Evolutionary conservation across 2,888 invertebrate species (phyloP).

Genomic region (Portevinia maculata): DNA sequence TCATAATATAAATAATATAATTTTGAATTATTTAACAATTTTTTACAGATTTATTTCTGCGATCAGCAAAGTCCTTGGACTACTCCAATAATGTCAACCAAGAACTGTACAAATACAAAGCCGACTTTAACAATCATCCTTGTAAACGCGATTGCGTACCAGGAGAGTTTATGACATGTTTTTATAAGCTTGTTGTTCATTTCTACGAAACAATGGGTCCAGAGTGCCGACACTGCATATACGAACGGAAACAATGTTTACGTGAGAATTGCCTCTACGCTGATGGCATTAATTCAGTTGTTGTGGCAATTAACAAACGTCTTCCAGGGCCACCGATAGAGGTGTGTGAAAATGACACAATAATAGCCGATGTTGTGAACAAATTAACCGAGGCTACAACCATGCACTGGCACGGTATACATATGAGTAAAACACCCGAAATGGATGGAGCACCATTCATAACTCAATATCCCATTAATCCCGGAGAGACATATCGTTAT

Average conservation of each 20-base stretch:
- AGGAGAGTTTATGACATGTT: conserved; percentile 78
- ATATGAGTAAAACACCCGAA: conserved; percentile 79
- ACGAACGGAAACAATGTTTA: conserved; percentile 77
- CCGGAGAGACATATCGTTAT: conserved; percentile 79
- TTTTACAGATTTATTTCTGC: conserved; percentile 34
- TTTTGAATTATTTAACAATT: neutral
- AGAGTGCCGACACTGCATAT: conserved; percentile 78
- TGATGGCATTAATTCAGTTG: conserved; percentile 78
- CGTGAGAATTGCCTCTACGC: conserved; percentile 79
- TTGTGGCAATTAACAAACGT: conserved; percentile 80
- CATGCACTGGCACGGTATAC: conserved; percentile 81
- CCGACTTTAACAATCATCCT: conserved; percentile 78
- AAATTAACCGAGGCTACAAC: conserved; percentile 78
- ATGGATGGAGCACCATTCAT: conserved; percentile 79
- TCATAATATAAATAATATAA: neutral
- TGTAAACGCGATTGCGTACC: conserved; percentile 79
- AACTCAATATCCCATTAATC: conserved; percentile 80
- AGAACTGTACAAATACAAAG: conserved; percentile 42
- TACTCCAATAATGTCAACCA: conserved; percentile 37
- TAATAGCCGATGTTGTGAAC: conserved; percentile 80
- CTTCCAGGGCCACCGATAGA: conserved; percentile 80
- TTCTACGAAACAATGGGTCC: conserved; percentile 79
- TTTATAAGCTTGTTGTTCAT: conserved; percentile 80
- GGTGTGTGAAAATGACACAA: conserved; percentile 80
- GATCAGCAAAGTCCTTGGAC: conserved; percentile 50